A percentile compares a stretch with the other conserved stretches of the same genome.
These are phyloP conservation scores for Bubalus kerabau DNA, from an alignment of 2,113 vertebrate species.

Conservation along the genomic window DNA sequence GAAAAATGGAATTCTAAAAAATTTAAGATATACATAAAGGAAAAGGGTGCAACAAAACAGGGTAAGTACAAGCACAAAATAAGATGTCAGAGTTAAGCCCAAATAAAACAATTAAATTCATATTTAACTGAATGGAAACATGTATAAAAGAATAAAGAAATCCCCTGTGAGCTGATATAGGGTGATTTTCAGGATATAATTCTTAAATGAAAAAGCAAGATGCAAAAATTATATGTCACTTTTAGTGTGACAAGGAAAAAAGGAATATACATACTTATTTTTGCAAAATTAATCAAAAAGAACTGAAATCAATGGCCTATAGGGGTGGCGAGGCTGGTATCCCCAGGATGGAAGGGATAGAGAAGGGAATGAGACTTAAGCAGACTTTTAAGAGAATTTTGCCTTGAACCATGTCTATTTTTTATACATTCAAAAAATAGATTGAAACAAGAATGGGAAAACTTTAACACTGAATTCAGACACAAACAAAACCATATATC, in stretches of 20 bases:
- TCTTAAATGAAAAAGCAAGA: neutral
- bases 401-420: neutral
- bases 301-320: neutral
- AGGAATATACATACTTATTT: neutral
- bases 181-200: neutral
- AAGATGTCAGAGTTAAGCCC: neutral
- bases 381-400: neutral
- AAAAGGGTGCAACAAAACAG: neutral
- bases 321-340: rapidly evolving
- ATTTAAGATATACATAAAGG: neutral
- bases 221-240: neutral
- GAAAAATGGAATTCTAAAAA: neutral
- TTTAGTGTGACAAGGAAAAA: slow-evolving; percentile 1
- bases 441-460: neutral
- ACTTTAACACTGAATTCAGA: neutral
- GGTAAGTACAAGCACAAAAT: neutral
- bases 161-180: neutral
- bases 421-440: slow-evolving; percentile 2
- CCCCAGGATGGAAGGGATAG: neutral
- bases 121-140: neutral
- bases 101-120: neutral
- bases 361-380: neutral
- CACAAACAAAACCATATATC: neutral
- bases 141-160: neutral
- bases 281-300: slow-evolving; percentile 16